Base-by-base conservation (phyloP, 2,888 invertebrate species). In the Eilema griseolum region DNA sequence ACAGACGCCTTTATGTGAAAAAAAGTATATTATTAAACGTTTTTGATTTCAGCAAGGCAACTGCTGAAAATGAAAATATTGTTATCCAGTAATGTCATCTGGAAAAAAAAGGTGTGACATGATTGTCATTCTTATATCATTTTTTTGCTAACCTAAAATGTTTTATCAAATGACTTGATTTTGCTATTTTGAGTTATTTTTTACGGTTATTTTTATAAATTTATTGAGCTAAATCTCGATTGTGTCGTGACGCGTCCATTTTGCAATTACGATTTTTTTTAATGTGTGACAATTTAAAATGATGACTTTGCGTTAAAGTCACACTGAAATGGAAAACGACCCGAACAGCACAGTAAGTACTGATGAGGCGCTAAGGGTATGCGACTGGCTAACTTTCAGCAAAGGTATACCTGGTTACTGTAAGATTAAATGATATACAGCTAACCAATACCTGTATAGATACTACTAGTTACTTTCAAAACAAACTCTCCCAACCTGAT, bases 91-190 rank as follows among this genome's bases (percentile, higher is more conserved):
- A 92, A 94, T 94, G 95, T 93, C 95, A 95, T 83, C 88, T 92
- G 93, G 94, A 95, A 94, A 93, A 95, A 95, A 94, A 95, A 95
- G 95, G 95, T 95, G 88, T 94, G 94, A 94, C 95, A 94, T 94
- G 92, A 84, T 90, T 93, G 95, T 94, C 95, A 95, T 90, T 92
- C 88, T 89, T 89, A 86, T 92, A 95, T 92, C 86, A 94, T 94
- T 94, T 94, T 94, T 95, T 95, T 94, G 94, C 94, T 95, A 95
- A 95, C 95, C 95, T 94, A 95, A 95, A 95, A 95, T 95, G 95
- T 95, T 95, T 95, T 92, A 92, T 94, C 94, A 93, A 95, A 95
- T 94, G 94, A 93, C 93, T 93, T 95, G 92, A 95, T 93, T 92
- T 89, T 92, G 88, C 85, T 91, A 88, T 92, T 94, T 95, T 91